phyloP scores from a whole-genome alignment of 2,888 invertebrate species.

The Chrysolina oricalcia region DNA sequence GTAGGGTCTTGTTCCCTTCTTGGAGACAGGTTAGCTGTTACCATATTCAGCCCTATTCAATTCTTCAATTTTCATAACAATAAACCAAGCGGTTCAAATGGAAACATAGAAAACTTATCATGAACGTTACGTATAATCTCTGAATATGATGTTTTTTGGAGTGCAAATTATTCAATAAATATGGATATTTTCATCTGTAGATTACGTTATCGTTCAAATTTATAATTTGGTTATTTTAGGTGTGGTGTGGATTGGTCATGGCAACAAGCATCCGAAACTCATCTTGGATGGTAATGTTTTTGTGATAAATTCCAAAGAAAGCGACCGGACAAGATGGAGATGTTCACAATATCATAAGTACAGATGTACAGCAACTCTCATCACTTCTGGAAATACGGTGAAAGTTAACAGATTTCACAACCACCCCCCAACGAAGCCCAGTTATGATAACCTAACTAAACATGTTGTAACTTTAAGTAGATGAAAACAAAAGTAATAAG shows the following conservation, averaged over 20 bases:
- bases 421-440: conserved; percentile 57
- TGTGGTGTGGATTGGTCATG: conserved; percentile 54
- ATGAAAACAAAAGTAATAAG: not conserved
- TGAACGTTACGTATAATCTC: too few species aligned
- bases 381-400: conserved; percentile 58
- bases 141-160: too few species aligned
- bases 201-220: not conserved
- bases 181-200: too few species aligned
- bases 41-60: too few species aligned
- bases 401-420: conserved; percentile 59
- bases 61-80: too few species aligned
- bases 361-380: conserved; percentile 60
- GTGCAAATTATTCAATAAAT: too few species aligned
- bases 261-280: conserved; percentile 60
- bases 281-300: conserved; percentile 57
- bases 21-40: too few species aligned
- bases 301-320: conserved; percentile 56
- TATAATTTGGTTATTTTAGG: conserved; percentile 49
- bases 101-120: too few species aligned
- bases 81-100: too few species aligned
- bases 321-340: conserved; percentile 57
- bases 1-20: too few species aligned
- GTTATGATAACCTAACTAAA: conserved; percentile 42
- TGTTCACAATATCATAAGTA: conserved; percentile 60
- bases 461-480: conserved; percentile 48